These are phyloP conservation scores for Hiodon tergisus DNA, from an alignment of 2,113 vertebrate species.

Conservation along the genomic window DNA sequence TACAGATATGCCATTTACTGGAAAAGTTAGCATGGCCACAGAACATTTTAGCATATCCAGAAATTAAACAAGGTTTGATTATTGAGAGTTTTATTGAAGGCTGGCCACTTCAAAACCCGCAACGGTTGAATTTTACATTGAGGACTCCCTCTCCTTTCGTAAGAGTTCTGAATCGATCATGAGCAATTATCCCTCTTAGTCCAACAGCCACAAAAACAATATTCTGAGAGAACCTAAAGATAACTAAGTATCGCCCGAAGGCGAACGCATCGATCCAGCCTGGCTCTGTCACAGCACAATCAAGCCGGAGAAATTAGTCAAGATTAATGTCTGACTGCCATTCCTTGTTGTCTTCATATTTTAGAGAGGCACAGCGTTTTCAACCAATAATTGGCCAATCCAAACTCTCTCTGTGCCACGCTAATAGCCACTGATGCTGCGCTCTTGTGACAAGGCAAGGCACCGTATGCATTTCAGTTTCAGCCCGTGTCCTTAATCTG, in stretches of 20 bases:
- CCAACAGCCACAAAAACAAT: slow-evolving; percentile 39
- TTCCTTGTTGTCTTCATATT: too few relatives aligned
- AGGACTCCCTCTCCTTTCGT: neutral
- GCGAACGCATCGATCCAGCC: neutral
- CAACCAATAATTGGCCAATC: too few relatives aligned
- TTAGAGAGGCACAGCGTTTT: too few relatives aligned
- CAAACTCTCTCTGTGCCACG: too few relatives aligned
- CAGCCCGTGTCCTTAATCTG: too few relatives aligned
- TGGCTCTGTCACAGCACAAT: neutral
- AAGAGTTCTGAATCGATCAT: neutral
- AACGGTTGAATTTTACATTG: neutral
- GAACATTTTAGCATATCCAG: neutral
- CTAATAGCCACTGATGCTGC: too few relatives aligned
- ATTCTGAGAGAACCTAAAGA: slow-evolving; percentile 52
- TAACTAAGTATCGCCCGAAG: neutral
- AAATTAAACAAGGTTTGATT: neutral
- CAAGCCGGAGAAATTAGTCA: neutral
- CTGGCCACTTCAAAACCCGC: neutral
- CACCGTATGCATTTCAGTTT: too few relatives aligned
- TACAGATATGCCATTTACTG: too few relatives aligned
- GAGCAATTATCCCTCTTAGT: neutral
- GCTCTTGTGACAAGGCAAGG: too few relatives aligned
- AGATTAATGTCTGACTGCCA: neutral
- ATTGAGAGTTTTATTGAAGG: neutral
- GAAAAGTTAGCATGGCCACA: neutral